Conservation (phyloP, 1,140 invertebrate species). For the Diploscapter pachys region DNA sequence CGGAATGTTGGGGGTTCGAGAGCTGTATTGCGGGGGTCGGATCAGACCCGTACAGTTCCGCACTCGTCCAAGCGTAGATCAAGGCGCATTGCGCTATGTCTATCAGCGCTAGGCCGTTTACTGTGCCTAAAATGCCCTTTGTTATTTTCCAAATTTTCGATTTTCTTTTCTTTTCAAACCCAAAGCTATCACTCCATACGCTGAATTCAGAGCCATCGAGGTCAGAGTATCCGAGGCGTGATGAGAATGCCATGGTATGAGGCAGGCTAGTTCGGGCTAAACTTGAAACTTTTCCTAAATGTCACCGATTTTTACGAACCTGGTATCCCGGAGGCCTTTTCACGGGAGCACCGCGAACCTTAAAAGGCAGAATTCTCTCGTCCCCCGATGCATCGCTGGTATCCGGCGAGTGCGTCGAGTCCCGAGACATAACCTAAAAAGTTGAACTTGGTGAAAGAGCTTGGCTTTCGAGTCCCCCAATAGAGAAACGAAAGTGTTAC, state of each 20-base stretch:
- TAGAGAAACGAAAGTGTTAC: too few relatives aligned
- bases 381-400: slow-evolving; percentile 51
- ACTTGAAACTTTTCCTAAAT: slow-evolving; percentile 63
- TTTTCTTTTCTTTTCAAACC: slow-evolving; percentile 14
- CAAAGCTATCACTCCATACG: slow-evolving; percentile 73
- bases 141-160: too few relatives aligned
- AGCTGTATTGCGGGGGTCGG: slow-evolving; percentile 37
- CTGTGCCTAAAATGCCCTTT: slow-evolving; percentile 28
- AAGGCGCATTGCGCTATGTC: slow-evolving; percentile 49
- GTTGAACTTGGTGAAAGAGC: too few relatives aligned
- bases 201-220: slow-evolving; percentile 85
- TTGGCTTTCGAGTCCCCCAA: too few relatives aligned
- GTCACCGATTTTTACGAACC: slow-evolving; percentile 15
- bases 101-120: slow-evolving; percentile 47
- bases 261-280: slow-evolving; percentile 88
- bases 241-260: slow-evolving; percentile 77
- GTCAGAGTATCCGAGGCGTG: slow-evolving; percentile 78
- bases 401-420: slow-evolving; percentile 40
- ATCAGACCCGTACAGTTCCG: slow-evolving; percentile 46
- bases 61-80: slow-evolving; percentile 53
- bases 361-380: slow-evolving; percentile 66
- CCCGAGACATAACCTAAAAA: slow-evolving; percentile 27
- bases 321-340: slow-evolving; percentile 74
- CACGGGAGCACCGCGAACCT: slow-evolving; percentile 73
- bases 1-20: slow-evolving; percentile 1